Evolutionary conservation across 2,797 vertebrate genomes (phyloP), one percentile per base, ranked within the genome.

Genomic region (Muraenolepis orangiensis): DNA sequence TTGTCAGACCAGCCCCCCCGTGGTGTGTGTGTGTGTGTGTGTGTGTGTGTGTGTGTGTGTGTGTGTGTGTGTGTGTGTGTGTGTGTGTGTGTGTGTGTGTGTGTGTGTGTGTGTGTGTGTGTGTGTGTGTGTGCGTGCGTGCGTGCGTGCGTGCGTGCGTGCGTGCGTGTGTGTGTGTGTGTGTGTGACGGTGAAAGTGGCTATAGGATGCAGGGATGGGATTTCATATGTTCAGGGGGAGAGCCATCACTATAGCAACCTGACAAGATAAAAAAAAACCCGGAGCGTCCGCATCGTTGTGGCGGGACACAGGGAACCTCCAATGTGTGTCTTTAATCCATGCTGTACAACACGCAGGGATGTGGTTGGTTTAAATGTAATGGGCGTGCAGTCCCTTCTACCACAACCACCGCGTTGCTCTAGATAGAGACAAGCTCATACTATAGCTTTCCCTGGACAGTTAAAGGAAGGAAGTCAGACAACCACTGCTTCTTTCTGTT

Each of bases 241-340:
- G 87, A 85, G 85, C 80, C 82, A 92, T 93, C 87, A 91, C 93
- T 88, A n/a, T 92, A 93, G 92, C 93, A 94, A 94, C 93, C 82
- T 8, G 76, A 74, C 69, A 2, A 78, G 89, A 92, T 89, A 83
- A 88, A 89, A 90, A 84, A n/a, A n/a, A n/a, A n/a, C n/a, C n/a
- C 85, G 76, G 77, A 90, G 76, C 46, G 72, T 76, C n/a, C n/a
- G n/a, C n/a, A 69, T 87, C 36, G 75, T 83, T 82, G 78, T 67
- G 71, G 78, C 71, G 74, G 74, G 80, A 80, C 73, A 75, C 69
- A 57, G 72, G 61, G 67, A 82, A 90, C 80, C 80, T 87, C 77
- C 38, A 66, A 72, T 81, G 80, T 85, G 88, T 74, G 78, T 82
- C n/a, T 84, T 51, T 51, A 20, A 51, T 51, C 18, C 16, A 51